A percentile compares a stretch with the other conserved stretches of the same genome.
Evolutionary conservation across 2,888 invertebrate species (phyloP).

Genomic region (Parthenolecanium corni): DNA sequence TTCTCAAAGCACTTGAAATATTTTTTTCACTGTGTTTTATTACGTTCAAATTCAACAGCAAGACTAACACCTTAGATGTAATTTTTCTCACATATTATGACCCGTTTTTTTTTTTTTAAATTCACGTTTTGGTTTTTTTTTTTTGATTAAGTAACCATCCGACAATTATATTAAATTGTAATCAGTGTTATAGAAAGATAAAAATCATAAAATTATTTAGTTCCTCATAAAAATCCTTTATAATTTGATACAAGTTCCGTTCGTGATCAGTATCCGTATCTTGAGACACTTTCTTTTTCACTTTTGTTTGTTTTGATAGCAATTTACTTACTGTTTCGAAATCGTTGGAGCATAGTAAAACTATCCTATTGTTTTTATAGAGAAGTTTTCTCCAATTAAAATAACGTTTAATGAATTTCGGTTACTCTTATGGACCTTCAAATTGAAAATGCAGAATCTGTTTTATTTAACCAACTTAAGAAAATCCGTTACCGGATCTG

Average conservation of each 20-base stretch:
- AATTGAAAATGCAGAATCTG: too few species aligned
- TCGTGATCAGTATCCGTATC: constrained; percentile 13
- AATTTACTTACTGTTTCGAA: constrained; percentile 19
- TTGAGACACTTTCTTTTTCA: constrained; percentile 19
- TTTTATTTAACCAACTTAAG: too few species aligned
- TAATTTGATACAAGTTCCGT: constrained; percentile 7
- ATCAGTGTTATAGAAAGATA: constrained; percentile 7
- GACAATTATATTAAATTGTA: not conserved
- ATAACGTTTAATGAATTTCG: constrained; percentile 4
- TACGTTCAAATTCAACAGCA: too few species aligned
- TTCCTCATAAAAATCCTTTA: constrained; percentile 7
- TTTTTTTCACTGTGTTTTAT: too few species aligned
- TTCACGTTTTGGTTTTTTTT: too few species aligned
- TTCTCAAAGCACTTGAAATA: too few species aligned
- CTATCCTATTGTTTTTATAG: constrained; percentile 12
- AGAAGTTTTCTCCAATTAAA: constrained; percentile 17
- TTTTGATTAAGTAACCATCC: too few species aligned
- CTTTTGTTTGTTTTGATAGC: constrained; percentile 16
- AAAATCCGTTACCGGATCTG: too few species aligned
- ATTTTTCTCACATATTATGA: too few species aligned
- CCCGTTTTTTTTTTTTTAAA: too few species aligned
- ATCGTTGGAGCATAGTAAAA: constrained; percentile 12
- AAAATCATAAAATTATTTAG: constrained; percentile 7
- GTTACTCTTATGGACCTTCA: too few species aligned
- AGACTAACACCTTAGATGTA: too few species aligned